Conservation (phyloP, 2,113 vertebrate species). For the Rallus limicola region DNA sequence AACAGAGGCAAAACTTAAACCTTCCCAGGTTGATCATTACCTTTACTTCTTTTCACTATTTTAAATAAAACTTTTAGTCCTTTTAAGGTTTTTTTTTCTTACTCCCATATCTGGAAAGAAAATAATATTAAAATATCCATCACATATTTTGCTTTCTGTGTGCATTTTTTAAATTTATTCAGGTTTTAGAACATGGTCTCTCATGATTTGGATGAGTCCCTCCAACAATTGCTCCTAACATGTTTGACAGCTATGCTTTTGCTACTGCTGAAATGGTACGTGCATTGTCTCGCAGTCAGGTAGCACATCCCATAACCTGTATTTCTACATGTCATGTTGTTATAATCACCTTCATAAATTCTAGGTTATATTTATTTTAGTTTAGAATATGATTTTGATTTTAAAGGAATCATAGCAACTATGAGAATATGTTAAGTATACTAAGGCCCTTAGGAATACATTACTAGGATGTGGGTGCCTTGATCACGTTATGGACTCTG, state of each 20-base stretch:
- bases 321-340: background rate
- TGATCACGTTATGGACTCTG: too few relatives aligned
- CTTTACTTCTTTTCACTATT: background rate
- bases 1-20: background rate
- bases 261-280: background rate
- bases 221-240: background rate
- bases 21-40: background rate
- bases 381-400: too few relatives aligned
- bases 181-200: background rate
- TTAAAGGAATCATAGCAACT: too few relatives aligned
- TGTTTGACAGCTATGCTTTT: background rate
- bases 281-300: background rate
- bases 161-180: background rate
- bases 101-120: background rate
- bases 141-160: background rate
- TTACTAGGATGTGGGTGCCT: too few relatives aligned
- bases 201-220: background rate
- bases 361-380: too few relatives aligned
- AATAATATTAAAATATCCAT: background rate
- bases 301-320: background rate
- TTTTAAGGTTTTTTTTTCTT: background rate
- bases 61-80: background rate
- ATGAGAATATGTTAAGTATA: too few relatives aligned
- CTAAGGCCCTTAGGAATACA: too few relatives aligned
- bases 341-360: too few relatives aligned